A percentile compares a stretch with the other conserved stretches of the same genome.
Conservation (phyloP, 2,113 vertebrate species). For the Sinocyclocheilus maitianheensis region DNA sequence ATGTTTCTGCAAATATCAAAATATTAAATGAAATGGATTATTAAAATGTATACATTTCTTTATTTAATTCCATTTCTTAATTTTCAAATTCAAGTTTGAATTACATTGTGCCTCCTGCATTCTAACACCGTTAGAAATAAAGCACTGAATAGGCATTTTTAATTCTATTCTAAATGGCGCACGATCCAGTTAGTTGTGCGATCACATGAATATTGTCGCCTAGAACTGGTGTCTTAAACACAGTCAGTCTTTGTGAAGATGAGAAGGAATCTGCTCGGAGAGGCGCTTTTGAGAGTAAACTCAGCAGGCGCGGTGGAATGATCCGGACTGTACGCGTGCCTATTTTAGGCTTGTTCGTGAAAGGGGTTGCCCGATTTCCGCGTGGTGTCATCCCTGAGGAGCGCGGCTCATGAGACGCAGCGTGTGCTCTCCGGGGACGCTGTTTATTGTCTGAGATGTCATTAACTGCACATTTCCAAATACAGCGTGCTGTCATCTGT, state of each 20-base stretch:
- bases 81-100: background rate
- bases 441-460: constrained; percentile 39
- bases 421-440: background rate
- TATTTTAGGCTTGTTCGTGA: constrained; percentile 76
- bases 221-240: background rate
- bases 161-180: too few relatives aligned
- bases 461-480: constrained; percentile 42
- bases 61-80: background rate
- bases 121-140: background rate
- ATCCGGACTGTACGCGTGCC: constrained; percentile 65
- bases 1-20: too few relatives aligned
- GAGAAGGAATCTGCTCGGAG: constrained; percentile 52
- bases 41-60: background rate
- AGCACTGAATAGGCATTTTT: too few relatives aligned
- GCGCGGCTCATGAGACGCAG: constrained; percentile 42
- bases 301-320: constrained; percentile 65
- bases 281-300: constrained; percentile 67
- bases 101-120: constrained; percentile 25
- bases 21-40: background rate
- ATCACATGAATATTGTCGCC: too few relatives aligned
- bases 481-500: constrained; percentile 22
- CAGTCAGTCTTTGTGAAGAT: constrained; percentile 43
- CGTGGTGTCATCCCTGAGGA: constrained; percentile 45
- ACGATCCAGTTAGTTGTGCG: too few relatives aligned
- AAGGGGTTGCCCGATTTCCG: constrained; percentile 48